Percentiles rank a stretch among this genome's conserved stretches.
phyloP scores from a whole-genome alignment of 1,140 invertebrate species.

The Condylostylus longicornis region DNA sequence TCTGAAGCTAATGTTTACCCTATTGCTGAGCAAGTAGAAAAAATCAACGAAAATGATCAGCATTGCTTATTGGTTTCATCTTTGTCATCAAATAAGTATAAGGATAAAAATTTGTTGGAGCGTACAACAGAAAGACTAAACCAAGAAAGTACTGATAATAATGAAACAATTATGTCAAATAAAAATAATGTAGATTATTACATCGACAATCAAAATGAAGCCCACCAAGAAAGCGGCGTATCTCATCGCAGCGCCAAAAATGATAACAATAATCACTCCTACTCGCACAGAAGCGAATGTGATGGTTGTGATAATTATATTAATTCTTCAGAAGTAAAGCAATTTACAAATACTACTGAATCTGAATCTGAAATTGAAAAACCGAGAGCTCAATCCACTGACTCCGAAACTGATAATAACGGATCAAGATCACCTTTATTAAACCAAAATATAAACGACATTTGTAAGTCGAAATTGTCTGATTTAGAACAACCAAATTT shows the following conservation, averaged over 20 bases:
- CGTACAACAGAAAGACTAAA: not conserved
- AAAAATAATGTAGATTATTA: too few species aligned
- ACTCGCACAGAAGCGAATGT: too few species aligned
- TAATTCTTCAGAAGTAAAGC: too few species aligned
- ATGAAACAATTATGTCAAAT: constrained; percentile 12
- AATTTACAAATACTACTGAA: constrained; percentile 1
- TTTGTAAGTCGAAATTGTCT: too few species aligned
- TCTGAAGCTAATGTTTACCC: constrained; percentile 56
- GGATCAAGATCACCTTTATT: constrained; percentile 41
- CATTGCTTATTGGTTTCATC: constrained; percentile 2
- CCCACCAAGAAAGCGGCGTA: too few species aligned
- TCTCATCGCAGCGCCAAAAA: too few species aligned
- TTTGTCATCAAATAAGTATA: not conserved
- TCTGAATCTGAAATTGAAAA: constrained; percentile 37
- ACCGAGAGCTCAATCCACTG: constrained; percentile 34
- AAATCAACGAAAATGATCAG: constrained; percentile 30
- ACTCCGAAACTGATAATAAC: constrained; percentile 43
- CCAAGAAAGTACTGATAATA: constrained; percentile 2
- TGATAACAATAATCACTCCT: too few species aligned
- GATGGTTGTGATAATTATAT: too few species aligned
- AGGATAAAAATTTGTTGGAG: not conserved
- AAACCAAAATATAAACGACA: constrained; percentile 25
- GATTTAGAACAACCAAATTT: too few species aligned
- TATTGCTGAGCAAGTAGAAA: constrained; percentile 67
- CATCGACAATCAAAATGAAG: too few species aligned